Conservation (phyloP, 2,797 vertebrate species). For the Clarias platycephalus region DNA sequence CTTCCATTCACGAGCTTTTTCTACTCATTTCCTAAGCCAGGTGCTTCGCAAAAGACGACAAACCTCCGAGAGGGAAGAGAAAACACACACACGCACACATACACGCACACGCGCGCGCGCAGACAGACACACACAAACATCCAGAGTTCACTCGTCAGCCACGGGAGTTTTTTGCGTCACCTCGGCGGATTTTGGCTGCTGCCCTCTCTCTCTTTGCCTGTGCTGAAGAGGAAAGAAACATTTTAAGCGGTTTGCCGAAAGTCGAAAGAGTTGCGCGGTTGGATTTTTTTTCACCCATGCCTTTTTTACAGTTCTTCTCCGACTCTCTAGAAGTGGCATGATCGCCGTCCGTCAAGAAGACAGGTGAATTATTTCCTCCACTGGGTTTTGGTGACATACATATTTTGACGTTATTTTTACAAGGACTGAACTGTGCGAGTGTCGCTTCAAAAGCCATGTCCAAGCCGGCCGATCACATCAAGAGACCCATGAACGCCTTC, state of each 20-base stretch:
- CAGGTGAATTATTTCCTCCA: conserved; percentile 74
- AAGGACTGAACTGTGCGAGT: conserved; percentile 57
- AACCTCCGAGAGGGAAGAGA: conserved; percentile 72
- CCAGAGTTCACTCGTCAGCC: conserved; percentile 49
- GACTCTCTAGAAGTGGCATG: conserved; percentile 71
- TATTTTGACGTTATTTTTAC: conserved; percentile 64
- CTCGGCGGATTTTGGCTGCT: conserved; percentile 71
- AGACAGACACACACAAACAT: conserved; percentile 52
- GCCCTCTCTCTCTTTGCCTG: conserved; percentile 37
- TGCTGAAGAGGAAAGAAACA: conserved; percentile 49
- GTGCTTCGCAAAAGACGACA: conserved; percentile 79
- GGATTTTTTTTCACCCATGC: conserved; percentile 67
- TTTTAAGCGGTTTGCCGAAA: conserved; percentile 63
- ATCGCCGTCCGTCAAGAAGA: conserved; percentile 67
- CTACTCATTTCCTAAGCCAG: conserved; percentile 84
- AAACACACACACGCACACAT: conserved; percentile 58
- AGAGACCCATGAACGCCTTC: conserved; percentile 92
- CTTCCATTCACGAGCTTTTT: conserved; percentile 81
- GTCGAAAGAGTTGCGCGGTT: conserved; percentile 60
- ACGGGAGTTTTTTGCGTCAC: conserved; percentile 73
- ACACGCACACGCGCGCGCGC: conserved; percentile 52
- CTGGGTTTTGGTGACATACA: conserved; percentile 60
- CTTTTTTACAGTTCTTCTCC: conserved; percentile 53
- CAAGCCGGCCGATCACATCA: conserved; percentile 96
- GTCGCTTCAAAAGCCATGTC: conserved; percentile 76